Conservation (phyloP, 64 coral and sea anemone genomes). For the Dendronephthya gigantea region DNA sequence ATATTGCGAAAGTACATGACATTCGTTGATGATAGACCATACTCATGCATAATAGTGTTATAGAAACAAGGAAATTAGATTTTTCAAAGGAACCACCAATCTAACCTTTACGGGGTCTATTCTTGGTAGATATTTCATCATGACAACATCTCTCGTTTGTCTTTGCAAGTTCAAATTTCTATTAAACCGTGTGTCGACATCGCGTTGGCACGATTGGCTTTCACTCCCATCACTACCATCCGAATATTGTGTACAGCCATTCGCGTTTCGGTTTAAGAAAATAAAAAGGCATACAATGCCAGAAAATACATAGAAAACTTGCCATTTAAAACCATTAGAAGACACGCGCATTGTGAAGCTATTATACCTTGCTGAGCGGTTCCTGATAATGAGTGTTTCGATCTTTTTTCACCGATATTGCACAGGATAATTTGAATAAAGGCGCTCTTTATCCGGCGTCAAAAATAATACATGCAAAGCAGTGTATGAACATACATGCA, state of each 20-base stretch:
- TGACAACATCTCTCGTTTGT: not conserved
- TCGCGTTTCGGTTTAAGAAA: not conserved
- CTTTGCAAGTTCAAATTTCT: not conserved
- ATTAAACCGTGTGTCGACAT: not conserved
- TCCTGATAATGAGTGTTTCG: not conserved
- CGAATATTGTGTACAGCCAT: not conserved
- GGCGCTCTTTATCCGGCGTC: not conserved
- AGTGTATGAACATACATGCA: no score
- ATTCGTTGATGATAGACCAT: no score
- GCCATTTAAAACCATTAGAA: not conserved
- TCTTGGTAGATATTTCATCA: not conserved
- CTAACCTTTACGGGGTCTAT: not conserved
- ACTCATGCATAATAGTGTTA: no score
- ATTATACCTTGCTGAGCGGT: not conserved
- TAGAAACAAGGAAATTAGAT: no score
- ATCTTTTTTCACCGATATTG: not conserved
- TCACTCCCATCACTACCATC: not conserved
- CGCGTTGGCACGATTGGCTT: not conserved
- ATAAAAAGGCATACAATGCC: not conserved
- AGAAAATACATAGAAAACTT: not conserved
- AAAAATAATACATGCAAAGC: no score
- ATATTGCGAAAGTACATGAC: no score
- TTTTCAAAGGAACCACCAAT: no score
- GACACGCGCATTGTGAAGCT: not conserved
- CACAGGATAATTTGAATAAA: not conserved